Percentiles rank a stretch among this genome's conserved stretches.
Conservation (phyloP, 2,888 invertebrate genomes). For the Rhorus exstirpatorius region DNA sequence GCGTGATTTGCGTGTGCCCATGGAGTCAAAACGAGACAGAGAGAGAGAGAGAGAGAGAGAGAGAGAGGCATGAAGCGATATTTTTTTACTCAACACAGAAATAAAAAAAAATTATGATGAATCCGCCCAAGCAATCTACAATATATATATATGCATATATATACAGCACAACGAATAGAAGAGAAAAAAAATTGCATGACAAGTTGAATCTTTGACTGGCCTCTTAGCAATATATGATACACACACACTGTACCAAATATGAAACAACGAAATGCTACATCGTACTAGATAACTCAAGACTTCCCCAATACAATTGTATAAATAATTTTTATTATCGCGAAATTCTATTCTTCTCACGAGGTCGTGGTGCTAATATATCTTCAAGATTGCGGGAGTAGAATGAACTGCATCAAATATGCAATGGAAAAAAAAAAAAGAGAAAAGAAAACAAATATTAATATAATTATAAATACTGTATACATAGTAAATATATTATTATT, state of each 20-base stretch:
- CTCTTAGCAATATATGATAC: constrained; percentile 8
- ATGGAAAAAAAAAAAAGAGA: constrained; percentile 17
- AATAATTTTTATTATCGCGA: constrained; percentile 55
- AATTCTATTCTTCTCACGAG: constrained; percentile 44
- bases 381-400: constrained; percentile 40
- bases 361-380: constrained; percentile 43
- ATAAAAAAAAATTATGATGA: constrained; percentile 39
- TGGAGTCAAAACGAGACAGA: constrained; percentile 6
- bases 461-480: constrained; percentile 56
- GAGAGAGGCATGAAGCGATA: constrained; percentile 27
- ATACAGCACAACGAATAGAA: constrained; percentile 28
- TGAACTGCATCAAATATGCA: constrained; percentile 38
- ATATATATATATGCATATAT: no score
- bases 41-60: neutral
- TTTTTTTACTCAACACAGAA: constrained; percentile 61
- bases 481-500: constrained; percentile 59
- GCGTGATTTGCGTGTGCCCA: neutral
- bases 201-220: constrained; percentile 24
- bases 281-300: constrained; percentile 37
- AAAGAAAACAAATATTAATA: constrained; percentile 48
- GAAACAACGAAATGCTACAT: constrained; percentile 52
- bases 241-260: neutral
- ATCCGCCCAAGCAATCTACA: constrained; percentile 52
- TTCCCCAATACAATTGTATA: constrained; percentile 45
- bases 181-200: constrained; percentile 16